Evolutionary conservation across 2,888 invertebrate genomes (phyloP).

Genomic region (Empis livida): DNA sequence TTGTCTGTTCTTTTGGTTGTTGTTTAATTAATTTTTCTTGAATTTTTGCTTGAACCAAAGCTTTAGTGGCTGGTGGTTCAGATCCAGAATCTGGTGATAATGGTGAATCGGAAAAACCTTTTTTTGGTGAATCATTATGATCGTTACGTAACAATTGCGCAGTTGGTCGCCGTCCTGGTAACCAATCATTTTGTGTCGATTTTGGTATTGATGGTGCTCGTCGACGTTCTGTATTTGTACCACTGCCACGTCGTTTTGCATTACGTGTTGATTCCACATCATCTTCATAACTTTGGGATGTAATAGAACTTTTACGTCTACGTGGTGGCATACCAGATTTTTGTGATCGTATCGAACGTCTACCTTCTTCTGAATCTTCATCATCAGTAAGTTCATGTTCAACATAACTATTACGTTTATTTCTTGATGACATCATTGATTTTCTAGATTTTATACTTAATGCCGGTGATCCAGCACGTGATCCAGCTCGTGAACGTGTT

Average conservation of each 20-base stretch:
- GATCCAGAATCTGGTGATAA: constrained; percentile 30
- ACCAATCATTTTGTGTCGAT: constrained; percentile 28
- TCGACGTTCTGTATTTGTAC: neutral
- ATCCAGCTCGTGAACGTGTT: constrained; percentile 38
- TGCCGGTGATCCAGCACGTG: constrained; percentile 52
- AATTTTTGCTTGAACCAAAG: constrained; percentile 34
- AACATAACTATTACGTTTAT: constrained; percentile 34
- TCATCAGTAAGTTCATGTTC: constrained; percentile 42
- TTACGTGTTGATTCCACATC: constrained; percentile 6
- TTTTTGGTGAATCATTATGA: constrained; percentile 14
- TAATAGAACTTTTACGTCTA: constrained; percentile 25
- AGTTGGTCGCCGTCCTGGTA: constrained; percentile 20
- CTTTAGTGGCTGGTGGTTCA: constrained; percentile 25
- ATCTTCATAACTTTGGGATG: constrained; percentile 26
- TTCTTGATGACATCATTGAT: constrained; percentile 47
- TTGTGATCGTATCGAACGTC: constrained; percentile 29
- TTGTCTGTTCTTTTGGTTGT: constrained; percentile 11
- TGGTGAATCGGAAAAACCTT: constrained; percentile 26
- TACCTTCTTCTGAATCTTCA: constrained; percentile 50
- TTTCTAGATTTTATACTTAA: constrained; percentile 56
- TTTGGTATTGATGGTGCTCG: constrained; percentile 20
- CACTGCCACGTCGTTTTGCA: neutral
- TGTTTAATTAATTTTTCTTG: constrained; percentile 27
- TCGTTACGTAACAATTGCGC: constrained; percentile 5
- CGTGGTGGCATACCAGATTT: constrained; percentile 26